Evolutionary conservation across 2,113 vertebrate species (phyloP).

Genomic region (Indicator maculatus): DNA sequence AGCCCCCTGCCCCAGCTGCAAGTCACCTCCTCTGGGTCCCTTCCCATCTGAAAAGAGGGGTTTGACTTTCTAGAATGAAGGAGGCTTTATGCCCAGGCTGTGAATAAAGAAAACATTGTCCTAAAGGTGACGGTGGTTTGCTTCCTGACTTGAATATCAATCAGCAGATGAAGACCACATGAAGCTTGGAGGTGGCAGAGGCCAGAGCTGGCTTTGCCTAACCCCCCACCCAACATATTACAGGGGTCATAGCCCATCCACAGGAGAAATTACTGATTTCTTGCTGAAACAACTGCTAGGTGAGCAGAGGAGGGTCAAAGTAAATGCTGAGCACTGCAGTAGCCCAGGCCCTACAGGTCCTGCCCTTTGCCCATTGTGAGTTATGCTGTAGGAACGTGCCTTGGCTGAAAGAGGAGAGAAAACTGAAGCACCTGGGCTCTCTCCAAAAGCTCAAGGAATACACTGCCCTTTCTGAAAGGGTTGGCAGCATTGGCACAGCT

Average conservation of each 20-base stretch:
- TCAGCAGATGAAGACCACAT: neutral
- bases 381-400: fast-evolving
- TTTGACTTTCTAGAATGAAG: neutral
- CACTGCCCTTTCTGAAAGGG: neutral
- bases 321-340: fast-evolving
- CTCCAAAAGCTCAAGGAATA: neutral
- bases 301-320: neutral
- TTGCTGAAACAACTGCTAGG: neutral
- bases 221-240: too few relatives aligned
- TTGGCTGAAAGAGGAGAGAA: neutral
- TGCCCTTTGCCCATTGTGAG: neutral
- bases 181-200: neutral
- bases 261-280: fast-evolving
- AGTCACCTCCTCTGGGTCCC: fast-evolving
- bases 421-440: neutral
- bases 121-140: neutral
- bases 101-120: neutral
- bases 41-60: neutral
- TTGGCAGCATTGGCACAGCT: neutral
- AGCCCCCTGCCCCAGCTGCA: neutral
- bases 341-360: neutral
- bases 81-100: neutral
- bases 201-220: neutral
- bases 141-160: neutral
- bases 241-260: neutral